Evolutionary conservation across 1,140 invertebrate genomes (phyloP), one percentile per base, ranked within the genome.

Genomic region (Pseudomyrmex concolor): DNA sequence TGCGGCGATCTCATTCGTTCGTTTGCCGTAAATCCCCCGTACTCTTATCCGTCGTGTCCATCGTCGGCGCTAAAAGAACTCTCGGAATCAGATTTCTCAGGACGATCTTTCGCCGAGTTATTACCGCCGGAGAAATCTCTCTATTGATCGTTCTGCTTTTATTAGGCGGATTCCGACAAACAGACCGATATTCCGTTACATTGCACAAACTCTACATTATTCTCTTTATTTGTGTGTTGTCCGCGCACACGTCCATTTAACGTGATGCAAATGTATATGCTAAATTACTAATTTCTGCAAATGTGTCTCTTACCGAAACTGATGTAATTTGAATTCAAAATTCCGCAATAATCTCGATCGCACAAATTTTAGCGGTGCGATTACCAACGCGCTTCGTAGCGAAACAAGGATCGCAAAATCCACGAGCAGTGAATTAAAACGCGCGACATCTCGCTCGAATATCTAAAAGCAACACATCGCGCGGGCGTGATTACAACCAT

Each of bases 51-150:
- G 43, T 34, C 50, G 74, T 77, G 74, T 50, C 34, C 66, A 59
- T 80, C 76, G 34, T 34, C 34, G 76, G 54, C 54, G 76, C 66
- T 80, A 70, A 80, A 80, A 80, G 76, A 80, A 71, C 66, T 59
- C 64, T 70, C 22, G 66, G 34, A 80, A 80, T 80, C 66, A 60
- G 66, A 80, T 70, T 71, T 80, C 66, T 80, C 76, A 80, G 45
- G 19, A 66, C 22, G 66, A 77, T 80, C 66, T 70, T 71, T 59
- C 54, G 63, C 12, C 76, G 66, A 71, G 51, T 80, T 80, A 80
- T 71, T 80, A 50, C 34, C 45, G 66, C 43, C 45, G 19, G 48
- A 45, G 66, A 59, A 71, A 71, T 71, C 43, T 50, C n/a, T 80
- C 66, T 66, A 80, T 59, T 80, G 60, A 80, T 70, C 76, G 54